Base-by-base conservation (phyloP, 1,140 invertebrate species). In the Drosophila simulans region DNA sequence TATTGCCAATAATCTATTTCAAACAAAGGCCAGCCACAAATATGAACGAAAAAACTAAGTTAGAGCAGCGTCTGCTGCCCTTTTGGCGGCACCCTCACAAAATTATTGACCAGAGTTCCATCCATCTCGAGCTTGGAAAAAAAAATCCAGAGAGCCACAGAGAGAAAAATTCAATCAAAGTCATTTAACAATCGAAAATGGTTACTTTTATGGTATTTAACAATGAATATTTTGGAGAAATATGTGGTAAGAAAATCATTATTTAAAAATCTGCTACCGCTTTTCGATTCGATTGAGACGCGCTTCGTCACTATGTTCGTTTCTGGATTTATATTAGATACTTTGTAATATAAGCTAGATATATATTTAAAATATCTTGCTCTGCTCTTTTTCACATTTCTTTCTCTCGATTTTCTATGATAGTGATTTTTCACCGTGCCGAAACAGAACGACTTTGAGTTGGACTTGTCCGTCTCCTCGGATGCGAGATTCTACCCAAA, bases 71-170 rank as follows among this genome's bases (percentile, higher is more conserved):
- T 74, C 79, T 84, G 80, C 79, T 83, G 80, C 84, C 84, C 80
- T 71, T 85, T 89, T 91, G 90, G 89, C 90, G 90, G 90, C 90
- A 91, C 90, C 90, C 90, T 91, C 90, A 84, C 90, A 91, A 91
- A 91, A 91, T 91, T 91, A 91, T 91, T 91, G 90, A 80, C 63
- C 85, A 91, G 58, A 72, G 78, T 76, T 71, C 51, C 71, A 71
- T 77, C 75, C 59, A 72, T 42, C 22, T 56, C 27, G 34, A 51
- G 37, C 37, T 11, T 8, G 13, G 0, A 42, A 68, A 65, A 63
- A 72, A 80, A 65, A 78, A 63, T n/a, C 45, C 48, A 64, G 63
- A 55, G 13, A 25, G 3, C 31, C 42, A 48, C 49, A 43, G 37
- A 15, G 39, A 7, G 20, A 66, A 54, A 86, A 71, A 72, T 40